phyloP scores from a whole-genome alignment of 1,140 invertebrate genomes.

The Coenobita brevimanus region DNA sequence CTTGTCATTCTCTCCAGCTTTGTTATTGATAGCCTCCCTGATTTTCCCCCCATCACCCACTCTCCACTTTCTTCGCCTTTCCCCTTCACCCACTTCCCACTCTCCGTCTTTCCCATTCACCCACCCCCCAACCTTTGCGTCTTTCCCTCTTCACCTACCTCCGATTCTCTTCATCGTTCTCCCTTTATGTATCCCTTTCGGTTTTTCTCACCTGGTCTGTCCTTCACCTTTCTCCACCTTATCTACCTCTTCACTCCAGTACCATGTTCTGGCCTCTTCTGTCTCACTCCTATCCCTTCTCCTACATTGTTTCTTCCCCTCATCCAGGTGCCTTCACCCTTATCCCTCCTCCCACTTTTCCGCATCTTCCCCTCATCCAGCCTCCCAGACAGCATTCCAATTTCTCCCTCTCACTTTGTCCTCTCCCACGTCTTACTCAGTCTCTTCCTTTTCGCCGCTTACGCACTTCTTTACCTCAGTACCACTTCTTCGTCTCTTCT shows the following conservation, averaged over 20 bases:
- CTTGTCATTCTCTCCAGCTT: too few species aligned
- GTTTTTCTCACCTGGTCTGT: not conserved
- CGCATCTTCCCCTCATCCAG: not conserved
- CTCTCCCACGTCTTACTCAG: too few species aligned
- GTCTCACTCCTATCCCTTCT: not conserved
- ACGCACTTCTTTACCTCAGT: too few species aligned
- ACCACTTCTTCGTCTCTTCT: too few species aligned
- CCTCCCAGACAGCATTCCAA: too few species aligned
- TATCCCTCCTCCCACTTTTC: not conserved
- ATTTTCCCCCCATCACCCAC: not conserved
- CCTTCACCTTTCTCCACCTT: not conserved
- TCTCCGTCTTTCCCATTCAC: not conserved
- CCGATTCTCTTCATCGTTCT: not conserved
- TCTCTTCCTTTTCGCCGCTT: too few species aligned
- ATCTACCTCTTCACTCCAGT: not conserved
- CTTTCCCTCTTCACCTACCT: not conserved
- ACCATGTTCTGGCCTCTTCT: not conserved
- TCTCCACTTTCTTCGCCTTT: not conserved
- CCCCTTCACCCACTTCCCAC: not conserved
- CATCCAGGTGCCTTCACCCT: not conserved
- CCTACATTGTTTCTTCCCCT: not conserved
- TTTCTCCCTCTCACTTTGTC: too few species aligned
- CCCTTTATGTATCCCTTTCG: not conserved
- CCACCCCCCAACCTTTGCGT: not conserved
- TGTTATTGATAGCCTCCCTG: slow-evolving; percentile 3